These are phyloP conservation scores for Hyles euphorbiae DNA, from an alignment of 1,140 invertebrate genomes.

Conservation along the genomic window DNA sequence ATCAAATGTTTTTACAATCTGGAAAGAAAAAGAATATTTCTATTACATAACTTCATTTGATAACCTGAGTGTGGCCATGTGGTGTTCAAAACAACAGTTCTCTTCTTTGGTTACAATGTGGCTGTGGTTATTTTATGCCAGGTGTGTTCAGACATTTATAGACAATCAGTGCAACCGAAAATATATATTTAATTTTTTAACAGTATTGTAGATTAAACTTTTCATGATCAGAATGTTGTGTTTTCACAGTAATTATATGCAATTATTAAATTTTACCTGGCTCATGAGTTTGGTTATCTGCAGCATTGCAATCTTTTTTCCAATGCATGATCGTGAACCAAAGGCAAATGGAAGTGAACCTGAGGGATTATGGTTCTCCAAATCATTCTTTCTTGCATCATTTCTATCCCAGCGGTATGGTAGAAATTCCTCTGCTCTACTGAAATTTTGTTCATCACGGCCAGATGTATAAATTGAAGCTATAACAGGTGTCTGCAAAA, in stretches of 20 bases:
- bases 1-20: constrained; percentile 56
- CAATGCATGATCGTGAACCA: constrained; percentile 88
- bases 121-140: too few relatives aligned
- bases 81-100: too few relatives aligned
- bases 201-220: too few relatives aligned
- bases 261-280: constrained; percentile 66
- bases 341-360: constrained; percentile 90
- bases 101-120: too few relatives aligned
- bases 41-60: not conserved
- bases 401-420: constrained; percentile 86
- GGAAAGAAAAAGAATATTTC: constrained; percentile 32
- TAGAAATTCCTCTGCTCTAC: constrained; percentile 80
- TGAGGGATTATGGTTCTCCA: constrained; percentile 75
- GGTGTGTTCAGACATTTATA: too few relatives aligned
- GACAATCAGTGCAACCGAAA: too few relatives aligned
- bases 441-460: constrained; percentile 82
- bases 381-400: constrained; percentile 36
- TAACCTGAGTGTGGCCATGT: too few relatives aligned
- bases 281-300: constrained; percentile 82
- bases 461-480: constrained; percentile 89
- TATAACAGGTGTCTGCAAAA: constrained; percentile 83
- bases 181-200: too few relatives aligned
- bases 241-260: not conserved
- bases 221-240: too few relatives aligned
- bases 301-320: constrained; percentile 85